Evolutionary conservation across 2,888 invertebrate species (phyloP), one percentile per base, ranked within the genome.

Genomic region (Ochlodes sylvanus): DNA sequence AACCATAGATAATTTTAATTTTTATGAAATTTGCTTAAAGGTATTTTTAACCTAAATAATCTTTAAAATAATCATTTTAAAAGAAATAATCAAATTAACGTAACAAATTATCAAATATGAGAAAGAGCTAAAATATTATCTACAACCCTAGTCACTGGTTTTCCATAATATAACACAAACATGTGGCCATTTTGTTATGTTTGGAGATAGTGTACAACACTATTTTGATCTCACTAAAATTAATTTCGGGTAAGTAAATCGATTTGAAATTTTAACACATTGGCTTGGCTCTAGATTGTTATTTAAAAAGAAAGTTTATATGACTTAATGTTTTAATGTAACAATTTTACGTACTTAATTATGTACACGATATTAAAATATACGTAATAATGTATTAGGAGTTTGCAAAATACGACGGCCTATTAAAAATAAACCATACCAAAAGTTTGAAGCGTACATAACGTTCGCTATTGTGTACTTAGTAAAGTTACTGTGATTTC

Each of bases 251-350:
- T 47, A 52, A 14, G 47, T 19, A 21, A 14, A 62, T n/a, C 19
- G 38, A 44, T 65, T 52, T 64, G 38, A 47, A 57, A 41, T 60
- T 15, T 15, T 64, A 63, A 66, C 68, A 60, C 63, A 75, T 76
- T 75, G 73, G 81, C 81, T 27, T 27, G 27, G 82, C 83, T 38
- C 12, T 69, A 67, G 74, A 67, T 32, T 56, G 54, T 54, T 27
- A 50, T 54, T 19, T 32, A 34, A 38, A 10, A 7, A 55, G n/a
- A 41, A 42, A 15, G 14, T 47, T 58, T 9, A 17, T 58, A 44
- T 19, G 47, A 44, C 47, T 47, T 47, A 52, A 52, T 14, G 38
- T 10, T 38, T 7, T 12, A 38, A 10, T 38, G 38, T 38, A 9
- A 9, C 10, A 38, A 38, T 38, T 38, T 38, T 38, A 38, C 38